A percentile compares a stretch with the other conserved stretches of the same genome.
Conservation (phyloP, 2,888 invertebrate species). For the Caradrina kadenii region DNA sequence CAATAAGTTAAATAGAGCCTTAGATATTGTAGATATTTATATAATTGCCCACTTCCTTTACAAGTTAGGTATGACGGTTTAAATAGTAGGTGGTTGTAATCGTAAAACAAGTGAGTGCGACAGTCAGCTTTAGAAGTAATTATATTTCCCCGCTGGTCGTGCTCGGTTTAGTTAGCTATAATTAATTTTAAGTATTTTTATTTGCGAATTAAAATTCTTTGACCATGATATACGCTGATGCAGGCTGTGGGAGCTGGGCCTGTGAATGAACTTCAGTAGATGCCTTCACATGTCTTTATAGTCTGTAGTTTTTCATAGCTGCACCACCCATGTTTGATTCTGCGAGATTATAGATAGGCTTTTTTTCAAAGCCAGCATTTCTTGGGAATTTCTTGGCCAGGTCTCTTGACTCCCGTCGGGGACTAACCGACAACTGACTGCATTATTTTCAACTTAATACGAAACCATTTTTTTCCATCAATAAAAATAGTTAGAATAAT, state of each 20-base stretch:
- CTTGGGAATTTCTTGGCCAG: slow-evolving; percentile 49
- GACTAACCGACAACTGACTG: slow-evolving; percentile 8
- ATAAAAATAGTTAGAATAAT: no score
- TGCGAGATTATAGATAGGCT: slow-evolving; percentile 11
- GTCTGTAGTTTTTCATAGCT: slow-evolving; percentile 12
- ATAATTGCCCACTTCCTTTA: slow-evolving; percentile 62
- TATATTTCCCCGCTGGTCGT: slow-evolving; percentile 38
- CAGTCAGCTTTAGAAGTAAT: slow-evolving; percentile 33
- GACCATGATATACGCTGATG: slow-evolving; percentile 3
- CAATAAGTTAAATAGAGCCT: slow-evolving; percentile 56
- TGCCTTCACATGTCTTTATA: slow-evolving; percentile 5
- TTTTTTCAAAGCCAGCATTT: slow-evolving; percentile 33
- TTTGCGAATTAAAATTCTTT: slow-evolving; percentile 39
- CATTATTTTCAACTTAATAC: no score
- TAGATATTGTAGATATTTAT: slow-evolving; percentile 55
- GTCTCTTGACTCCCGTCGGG: background rate
- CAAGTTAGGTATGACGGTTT: slow-evolving; percentile 57
- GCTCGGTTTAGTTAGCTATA: slow-evolving; percentile 15
- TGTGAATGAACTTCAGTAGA: slow-evolving; percentile 6
- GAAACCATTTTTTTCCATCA: no score
- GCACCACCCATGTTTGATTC: background rate
- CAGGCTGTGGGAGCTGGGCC: slow-evolving; percentile 11
- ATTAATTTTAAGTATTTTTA: slow-evolving; percentile 46
- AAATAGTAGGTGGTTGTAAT: slow-evolving; percentile 50
- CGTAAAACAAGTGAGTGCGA: slow-evolving; percentile 43